A percentile compares a stretch with the other conserved stretches of the same genome.
Evolutionary conservation across 2,797 vertebrate genomes (phyloP).

Genomic region (Danio aesculapii): DNA sequence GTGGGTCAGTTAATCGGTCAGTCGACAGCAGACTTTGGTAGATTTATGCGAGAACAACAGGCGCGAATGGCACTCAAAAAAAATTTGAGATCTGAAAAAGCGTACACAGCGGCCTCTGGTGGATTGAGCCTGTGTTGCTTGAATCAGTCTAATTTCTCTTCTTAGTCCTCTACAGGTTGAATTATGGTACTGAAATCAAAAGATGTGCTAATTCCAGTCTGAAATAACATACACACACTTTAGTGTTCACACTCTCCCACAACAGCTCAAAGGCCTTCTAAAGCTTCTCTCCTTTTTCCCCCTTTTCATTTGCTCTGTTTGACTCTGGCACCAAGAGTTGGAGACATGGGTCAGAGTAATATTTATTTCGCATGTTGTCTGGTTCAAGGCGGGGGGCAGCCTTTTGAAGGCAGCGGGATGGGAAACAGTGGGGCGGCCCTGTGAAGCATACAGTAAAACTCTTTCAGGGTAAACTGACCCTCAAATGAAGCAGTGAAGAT

Average conservation of each 20-base stretch:
- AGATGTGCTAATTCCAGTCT: constrained; percentile 56
- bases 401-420: constrained; percentile 75
- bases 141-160: constrained; percentile 65
- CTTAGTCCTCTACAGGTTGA: constrained; percentile 65
- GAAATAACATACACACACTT: constrained; percentile 28
- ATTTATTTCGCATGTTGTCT: constrained; percentile 80
- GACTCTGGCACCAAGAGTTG: constrained; percentile 65
- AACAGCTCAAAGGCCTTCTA: constrained; percentile 13
- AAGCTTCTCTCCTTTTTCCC: constrained; percentile 51
- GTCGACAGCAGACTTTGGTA: too few relatives aligned
- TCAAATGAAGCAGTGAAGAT: constrained; percentile 73
- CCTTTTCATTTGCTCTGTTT: constrained; percentile 41
- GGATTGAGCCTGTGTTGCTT: constrained; percentile 24
- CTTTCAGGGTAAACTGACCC: constrained; percentile 71
- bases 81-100: too few relatives aligned
- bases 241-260: not conserved
- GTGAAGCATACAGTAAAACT: constrained; percentile 71
- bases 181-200: constrained; percentile 63
- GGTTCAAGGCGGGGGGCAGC: constrained; percentile 69
- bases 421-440: constrained; percentile 61
- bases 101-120: too few relatives aligned
- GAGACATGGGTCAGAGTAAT: constrained; percentile 81
- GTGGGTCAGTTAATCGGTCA: too few relatives aligned
- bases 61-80: too few relatives aligned
- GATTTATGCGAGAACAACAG: too few relatives aligned